These are phyloP conservation scores for Falco berigora DNA, from an alignment of 2,797 vertebrate genomes.

Conservation along the genomic window DNA sequence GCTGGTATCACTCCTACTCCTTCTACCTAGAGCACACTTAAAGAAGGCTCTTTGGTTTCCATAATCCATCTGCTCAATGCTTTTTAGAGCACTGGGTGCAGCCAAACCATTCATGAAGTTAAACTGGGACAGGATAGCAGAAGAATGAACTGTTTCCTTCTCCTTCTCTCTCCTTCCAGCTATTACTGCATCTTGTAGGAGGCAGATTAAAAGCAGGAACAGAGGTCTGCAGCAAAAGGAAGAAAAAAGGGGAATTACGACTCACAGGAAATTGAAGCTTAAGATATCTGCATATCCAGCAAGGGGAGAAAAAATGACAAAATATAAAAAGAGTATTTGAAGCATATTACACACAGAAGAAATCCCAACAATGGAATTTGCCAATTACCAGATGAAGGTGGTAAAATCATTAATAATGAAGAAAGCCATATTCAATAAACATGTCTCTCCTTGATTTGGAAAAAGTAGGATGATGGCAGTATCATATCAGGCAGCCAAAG, in stretches of 20 bases:
- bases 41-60: not conserved
- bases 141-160: not conserved
- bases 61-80: not conserved
- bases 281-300: not conserved
- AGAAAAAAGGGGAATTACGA: not conserved
- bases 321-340: not conserved
- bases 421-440: conserved; percentile 19
- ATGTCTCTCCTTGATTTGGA: not conserved
- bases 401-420: conserved; percentile 35
- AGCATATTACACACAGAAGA: not conserved
- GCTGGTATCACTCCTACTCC: not conserved
- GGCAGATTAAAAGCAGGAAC: not conserved
- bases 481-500: conserved; percentile 21
- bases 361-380: not conserved
- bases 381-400: not conserved
- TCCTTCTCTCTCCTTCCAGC: not conserved
- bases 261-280: not conserved
- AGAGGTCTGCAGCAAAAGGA: not conserved
- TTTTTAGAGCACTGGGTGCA: not conserved
- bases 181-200: not conserved
- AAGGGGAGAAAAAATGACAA: not conserved
- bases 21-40: not conserved
- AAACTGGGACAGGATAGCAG: not conserved
- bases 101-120: not conserved
- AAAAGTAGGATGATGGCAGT: conserved; percentile 25